Conservation (phyloP, 2,797 vertebrate species). For the Odontamblyopus lacepedii region DNA sequence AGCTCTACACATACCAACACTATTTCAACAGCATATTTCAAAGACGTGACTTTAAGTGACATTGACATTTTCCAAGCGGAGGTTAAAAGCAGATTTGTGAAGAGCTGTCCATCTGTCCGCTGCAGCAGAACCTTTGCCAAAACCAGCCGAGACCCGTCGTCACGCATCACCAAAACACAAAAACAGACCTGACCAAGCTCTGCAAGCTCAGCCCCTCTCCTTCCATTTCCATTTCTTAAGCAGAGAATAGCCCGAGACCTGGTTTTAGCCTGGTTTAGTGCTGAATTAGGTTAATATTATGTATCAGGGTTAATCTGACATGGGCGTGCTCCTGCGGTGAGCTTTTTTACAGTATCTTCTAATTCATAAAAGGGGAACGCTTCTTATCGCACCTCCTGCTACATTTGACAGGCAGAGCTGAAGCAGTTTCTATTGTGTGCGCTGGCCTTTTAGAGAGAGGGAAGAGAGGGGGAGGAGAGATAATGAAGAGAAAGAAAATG, state of each 20-base stretch:
- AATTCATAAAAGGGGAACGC: constrained; percentile 26
- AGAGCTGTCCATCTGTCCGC: constrained; percentile 14
- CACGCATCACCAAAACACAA: constrained; percentile 1
- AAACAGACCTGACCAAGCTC: constrained; percentile 9
- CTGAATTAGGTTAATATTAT: constrained; percentile 59
- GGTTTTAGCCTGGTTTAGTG: constrained; percentile 31
- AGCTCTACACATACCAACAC: not conserved
- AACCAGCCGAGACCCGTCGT: constrained; percentile 15
- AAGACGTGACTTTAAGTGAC: not conserved
- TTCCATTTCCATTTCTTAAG: constrained; percentile 29
- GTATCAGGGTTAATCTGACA: constrained; percentile 54
- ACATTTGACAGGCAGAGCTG: constrained; percentile 10
- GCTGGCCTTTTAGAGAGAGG: constrained; percentile 41
- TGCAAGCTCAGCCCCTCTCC: constrained; percentile 23
- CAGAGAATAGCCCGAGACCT: constrained; percentile 17
- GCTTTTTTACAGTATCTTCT: constrained; percentile 22
- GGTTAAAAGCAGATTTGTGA: constrained; percentile 15
- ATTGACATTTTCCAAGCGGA: not conserved
- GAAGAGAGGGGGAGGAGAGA: not conserved
- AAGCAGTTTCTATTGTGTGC: constrained; percentile 8
- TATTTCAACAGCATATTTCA: not conserved
- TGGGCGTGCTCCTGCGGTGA: constrained; percentile 17
- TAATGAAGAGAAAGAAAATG: constrained; percentile 6
- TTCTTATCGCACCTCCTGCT: not conserved
- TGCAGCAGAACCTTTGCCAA: constrained; percentile 25